phyloP scores from a whole-genome alignment of 2,888 invertebrate species.

The Rhorus exstirpatorius region DNA sequence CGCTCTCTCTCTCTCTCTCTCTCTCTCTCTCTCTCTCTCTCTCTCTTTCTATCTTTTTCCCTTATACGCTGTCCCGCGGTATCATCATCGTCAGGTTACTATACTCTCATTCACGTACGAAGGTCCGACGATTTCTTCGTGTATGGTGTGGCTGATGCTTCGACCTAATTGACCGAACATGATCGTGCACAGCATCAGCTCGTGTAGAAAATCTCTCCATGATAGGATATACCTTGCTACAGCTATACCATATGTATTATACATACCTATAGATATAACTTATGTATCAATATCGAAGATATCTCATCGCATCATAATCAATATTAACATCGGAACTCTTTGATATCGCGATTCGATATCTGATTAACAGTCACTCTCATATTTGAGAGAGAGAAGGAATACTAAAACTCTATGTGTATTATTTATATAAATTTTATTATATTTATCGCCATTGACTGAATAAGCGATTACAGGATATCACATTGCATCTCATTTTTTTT shows the following conservation, averaged over 20 bases:
- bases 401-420: not conserved
- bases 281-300: too few species aligned
- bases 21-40: conserved; percentile 7
- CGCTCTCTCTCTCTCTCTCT: conserved; percentile 7
- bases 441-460: not conserved
- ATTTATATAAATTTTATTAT: not conserved
- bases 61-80: not conserved
- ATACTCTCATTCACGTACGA: not conserved
- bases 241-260: too few species aligned
- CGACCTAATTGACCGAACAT: conserved; percentile 51
- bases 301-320: too few species aligned
- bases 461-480: not conserved
- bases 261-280: too few species aligned
- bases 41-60: conserved; percentile 3
- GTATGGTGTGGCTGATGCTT: conserved; percentile 14
- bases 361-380: not conserved
- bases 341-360: conserved; percentile 29
- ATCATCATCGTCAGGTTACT: not conserved
- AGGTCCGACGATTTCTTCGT: conserved; percentile 7
- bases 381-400: not conserved
- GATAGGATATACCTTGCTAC: too few species aligned
- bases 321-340: not conserved
- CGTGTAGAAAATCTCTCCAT: conserved; percentile 5
- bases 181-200: conserved; percentile 19
- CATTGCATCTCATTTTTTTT: too few species aligned